Percentiles rank a stretch among this genome's conserved stretches.
phyloP scores from a whole-genome alignment of 2,888 invertebrate species.

The Pasiphila rectangulata region DNA sequence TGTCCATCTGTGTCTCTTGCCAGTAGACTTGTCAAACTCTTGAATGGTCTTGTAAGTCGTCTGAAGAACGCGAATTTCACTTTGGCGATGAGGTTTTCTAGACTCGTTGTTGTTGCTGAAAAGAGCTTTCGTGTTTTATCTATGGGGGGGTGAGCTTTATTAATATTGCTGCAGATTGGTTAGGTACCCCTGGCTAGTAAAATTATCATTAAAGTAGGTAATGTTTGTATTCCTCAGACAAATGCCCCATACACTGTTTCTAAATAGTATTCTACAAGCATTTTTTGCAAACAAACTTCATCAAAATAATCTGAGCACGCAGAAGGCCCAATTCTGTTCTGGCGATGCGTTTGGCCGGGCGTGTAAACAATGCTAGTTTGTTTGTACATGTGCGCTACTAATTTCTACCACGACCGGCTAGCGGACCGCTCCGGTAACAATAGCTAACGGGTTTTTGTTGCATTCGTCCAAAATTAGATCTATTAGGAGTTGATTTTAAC shows the following conservation, averaged over 20 bases:
- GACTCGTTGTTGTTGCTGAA: too few relatives aligned
- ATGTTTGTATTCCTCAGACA: background rate
- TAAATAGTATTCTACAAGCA: background rate
- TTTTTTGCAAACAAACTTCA: constrained; percentile 5
- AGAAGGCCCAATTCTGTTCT: constrained; percentile 37
- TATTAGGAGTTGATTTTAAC: constrained; percentile 23
- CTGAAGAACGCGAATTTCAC: too few relatives aligned
- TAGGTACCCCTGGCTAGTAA: too few relatives aligned
- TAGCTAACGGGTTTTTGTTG: constrained; percentile 73
- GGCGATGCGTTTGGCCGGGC: constrained; percentile 37
- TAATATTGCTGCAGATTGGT: too few relatives aligned
- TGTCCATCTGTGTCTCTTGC: too few relatives aligned
- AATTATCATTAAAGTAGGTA: constrained; percentile 1
- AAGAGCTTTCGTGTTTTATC: too few relatives aligned
- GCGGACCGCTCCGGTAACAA: constrained; percentile 68
- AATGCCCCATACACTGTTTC: too few relatives aligned
- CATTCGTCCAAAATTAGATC: constrained; percentile 61
- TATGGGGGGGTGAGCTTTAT: too few relatives aligned
- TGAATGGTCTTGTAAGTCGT: too few relatives aligned
- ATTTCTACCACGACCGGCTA: constrained; percentile 72
- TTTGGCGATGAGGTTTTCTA: too few relatives aligned
- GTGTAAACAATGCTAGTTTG: constrained; percentile 73
- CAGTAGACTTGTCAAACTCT: too few relatives aligned
- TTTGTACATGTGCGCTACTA: constrained; percentile 79
- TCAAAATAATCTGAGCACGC: constrained; percentile 21